These are phyloP conservation scores for Glyptemys insculpta DNA, from an alignment of 2,797 vertebrate species.

Conservation along the genomic window DNA sequence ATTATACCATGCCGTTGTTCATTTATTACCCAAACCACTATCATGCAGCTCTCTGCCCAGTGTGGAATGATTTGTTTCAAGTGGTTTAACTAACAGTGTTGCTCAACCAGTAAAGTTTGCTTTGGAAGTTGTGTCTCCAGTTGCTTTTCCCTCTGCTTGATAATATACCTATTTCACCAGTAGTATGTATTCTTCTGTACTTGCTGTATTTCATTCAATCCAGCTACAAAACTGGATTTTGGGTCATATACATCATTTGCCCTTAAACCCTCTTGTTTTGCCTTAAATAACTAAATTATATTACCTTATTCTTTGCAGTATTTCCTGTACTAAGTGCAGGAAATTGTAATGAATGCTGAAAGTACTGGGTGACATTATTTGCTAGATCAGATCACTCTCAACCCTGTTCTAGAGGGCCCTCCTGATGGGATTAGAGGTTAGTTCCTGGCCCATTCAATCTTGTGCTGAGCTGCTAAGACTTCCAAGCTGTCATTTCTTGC, in stretches of 20 bases:
- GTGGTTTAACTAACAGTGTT: not conserved
- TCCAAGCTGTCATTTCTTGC: not conserved
- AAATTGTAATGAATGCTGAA: not conserved
- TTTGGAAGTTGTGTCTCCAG: not conserved
- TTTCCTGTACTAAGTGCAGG: not conserved
- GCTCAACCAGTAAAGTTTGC: not conserved
- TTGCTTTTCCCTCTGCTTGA: not conserved
- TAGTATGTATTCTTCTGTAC: not conserved
- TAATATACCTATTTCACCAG: not conserved
- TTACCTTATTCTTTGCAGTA: not conserved
- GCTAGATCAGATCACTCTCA: not conserved
- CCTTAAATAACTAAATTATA: not conserved
- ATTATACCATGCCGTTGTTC: not conserved
- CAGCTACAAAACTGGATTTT: not conserved
- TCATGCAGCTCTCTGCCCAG: not conserved
- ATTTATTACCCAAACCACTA: not conserved
- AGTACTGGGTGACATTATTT: not conserved
- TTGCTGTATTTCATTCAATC: not conserved
- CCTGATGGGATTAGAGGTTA: not conserved
- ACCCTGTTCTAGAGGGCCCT: not conserved
- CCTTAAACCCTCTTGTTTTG: slow-evolving; percentile 9
- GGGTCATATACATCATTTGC: not conserved
- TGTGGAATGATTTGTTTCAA: not conserved
- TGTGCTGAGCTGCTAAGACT: not conserved
- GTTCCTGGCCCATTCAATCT: not conserved